Evolutionary conservation across 1,140 invertebrate species (phyloP).

Genomic region (Trichoplusia ni): DNA sequence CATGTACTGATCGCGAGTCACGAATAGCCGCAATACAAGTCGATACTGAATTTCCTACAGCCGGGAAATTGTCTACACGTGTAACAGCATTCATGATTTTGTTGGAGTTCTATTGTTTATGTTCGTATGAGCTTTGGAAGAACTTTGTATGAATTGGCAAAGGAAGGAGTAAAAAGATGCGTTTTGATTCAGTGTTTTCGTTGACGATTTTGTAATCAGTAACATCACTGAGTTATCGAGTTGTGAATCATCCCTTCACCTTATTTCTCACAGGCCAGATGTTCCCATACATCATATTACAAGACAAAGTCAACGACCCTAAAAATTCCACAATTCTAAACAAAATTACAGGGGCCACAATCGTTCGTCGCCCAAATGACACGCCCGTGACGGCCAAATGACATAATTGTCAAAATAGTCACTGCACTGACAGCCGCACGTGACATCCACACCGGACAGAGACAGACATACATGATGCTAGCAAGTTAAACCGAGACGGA

Average conservation of each 20-base stretch:
- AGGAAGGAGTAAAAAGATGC: too few relatives aligned
- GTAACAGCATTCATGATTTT: not conserved
- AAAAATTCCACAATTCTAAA: constrained; percentile 71
- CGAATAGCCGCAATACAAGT: not conserved
- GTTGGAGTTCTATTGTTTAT: not conserved
- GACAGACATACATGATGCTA: constrained; percentile 39
- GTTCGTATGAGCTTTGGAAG: too few relatives aligned
- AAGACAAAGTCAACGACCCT: constrained; percentile 70
- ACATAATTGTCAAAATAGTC: constrained; percentile 81
- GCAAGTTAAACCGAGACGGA: constrained; percentile 45
- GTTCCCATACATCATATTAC: constrained; percentile 65
- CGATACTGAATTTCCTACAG: constrained; percentile 12
- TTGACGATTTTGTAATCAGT: not conserved
- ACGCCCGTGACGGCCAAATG: constrained; percentile 77
- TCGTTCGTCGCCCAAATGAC: constrained; percentile 78
- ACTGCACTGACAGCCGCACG: constrained; percentile 74
- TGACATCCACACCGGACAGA: constrained; percentile 63
- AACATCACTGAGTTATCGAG: constrained; percentile 1
- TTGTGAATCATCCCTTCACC: not conserved
- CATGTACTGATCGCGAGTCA: constrained; percentile 35
- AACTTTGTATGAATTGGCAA: too few relatives aligned
- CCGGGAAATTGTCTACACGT: constrained; percentile 12
- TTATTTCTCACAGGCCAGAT: constrained; percentile 53
- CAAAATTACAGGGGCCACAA: constrained; percentile 74
- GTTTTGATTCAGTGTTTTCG: too few relatives aligned